Base-by-base conservation (phyloP, 2,888 invertebrate species). In the Trachelus iudaicus region DNA sequence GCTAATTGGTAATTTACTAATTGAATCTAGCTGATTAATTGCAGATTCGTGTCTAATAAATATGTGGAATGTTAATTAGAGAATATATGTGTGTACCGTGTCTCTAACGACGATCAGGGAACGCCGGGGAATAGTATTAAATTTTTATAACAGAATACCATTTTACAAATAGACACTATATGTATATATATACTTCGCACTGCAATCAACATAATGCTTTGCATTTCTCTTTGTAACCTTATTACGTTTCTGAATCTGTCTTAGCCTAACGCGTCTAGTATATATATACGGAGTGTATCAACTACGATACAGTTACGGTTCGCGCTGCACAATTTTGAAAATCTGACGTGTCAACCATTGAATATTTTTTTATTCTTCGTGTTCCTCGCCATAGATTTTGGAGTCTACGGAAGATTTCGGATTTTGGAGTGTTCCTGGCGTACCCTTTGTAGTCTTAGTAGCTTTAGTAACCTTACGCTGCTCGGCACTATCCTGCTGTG, bases 21-120 rank as follows among this genome's bases (percentile, higher is more conserved):
- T 90, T 90, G 90, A 90, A 90, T 90, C 83, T 84, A 84, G 81
- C 87, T 89, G 89, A 90, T 90, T 89, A 90, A 90, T 90, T 87
- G 89, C 87, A 83, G 85, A 89, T 87, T 85, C 86, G 86, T 85
- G 86, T 87, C 86, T 89, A 88, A 88, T 89, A 89, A 90, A 89
- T 89, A 88, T 85, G 82, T 80, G 84, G 84, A 86, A 87, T 87
- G 86, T 85, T 87, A 87, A 87, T 87, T 87, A 85, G 84, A 84
- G 80, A 80, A 56, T 56, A 23, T 23, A 56, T 56, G 9, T 56
- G 9, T 56, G 56, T 23, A 56, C 23, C 56, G 23, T 9, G 56
- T 56, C 56, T 56, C 56, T 56, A 56, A 56, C 56, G 56, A 56
- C 9, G 56, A 23, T 56, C 56, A 56, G 23, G 56, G 23, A 9